phyloP scores from a whole-genome alignment of 2,113 vertebrate species.

The Raja brachyura region DNA sequence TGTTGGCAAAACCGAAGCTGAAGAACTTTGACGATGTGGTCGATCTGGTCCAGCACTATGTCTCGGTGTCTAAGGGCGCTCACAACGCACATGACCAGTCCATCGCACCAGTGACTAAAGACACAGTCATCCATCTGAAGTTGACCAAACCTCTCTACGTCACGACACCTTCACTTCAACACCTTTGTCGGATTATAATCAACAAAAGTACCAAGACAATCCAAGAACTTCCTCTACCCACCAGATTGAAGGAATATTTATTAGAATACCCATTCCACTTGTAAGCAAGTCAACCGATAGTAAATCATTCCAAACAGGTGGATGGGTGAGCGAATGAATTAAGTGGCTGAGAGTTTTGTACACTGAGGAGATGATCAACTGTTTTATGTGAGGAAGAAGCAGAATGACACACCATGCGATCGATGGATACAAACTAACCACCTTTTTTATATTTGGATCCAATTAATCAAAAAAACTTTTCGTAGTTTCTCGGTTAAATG shows the following conservation, averaged over 20 bases:
- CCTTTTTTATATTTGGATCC: not conserved
- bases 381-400: not conserved
- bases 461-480: conserved; percentile 3
- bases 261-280: conserved; percentile 46
- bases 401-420: too few relatives aligned
- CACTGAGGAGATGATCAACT: not conserved
- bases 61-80: conserved; percentile 40
- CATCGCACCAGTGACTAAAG: not conserved
- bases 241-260: conserved; percentile 44
- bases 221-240: conserved; percentile 44
- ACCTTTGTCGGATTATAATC: conserved; percentile 45
- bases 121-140: conserved; percentile 44
- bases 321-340: not conserved
- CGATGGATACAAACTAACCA: not conserved
- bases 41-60: conserved; percentile 48
- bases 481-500: not conserved
- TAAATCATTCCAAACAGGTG: not conserved
- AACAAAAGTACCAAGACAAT: conserved; percentile 44
- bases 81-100: not conserved
- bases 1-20: conserved; percentile 46
- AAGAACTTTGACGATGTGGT: conserved; percentile 45
- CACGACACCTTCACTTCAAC: conserved; percentile 44
- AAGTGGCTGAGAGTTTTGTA: not conserved
- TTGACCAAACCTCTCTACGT: conserved; percentile 43
- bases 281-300: not conserved